These are phyloP conservation scores for Platyura marginata DNA, from an alignment of 1,140 invertebrate species.

Conservation along the genomic window DNA sequence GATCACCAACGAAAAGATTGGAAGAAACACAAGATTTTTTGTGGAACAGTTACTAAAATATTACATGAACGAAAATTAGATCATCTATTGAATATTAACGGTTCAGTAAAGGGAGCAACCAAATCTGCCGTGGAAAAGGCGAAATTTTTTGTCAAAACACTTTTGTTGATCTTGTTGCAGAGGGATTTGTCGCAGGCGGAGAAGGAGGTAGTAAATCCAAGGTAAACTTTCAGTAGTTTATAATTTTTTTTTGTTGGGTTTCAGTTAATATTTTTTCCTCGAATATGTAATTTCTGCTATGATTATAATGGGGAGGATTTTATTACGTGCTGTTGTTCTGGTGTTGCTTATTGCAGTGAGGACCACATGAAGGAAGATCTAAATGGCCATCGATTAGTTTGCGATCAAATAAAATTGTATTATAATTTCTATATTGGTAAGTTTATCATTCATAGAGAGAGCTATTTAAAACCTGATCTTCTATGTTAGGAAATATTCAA, in stretches of 20 bases:
- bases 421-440: not conserved
- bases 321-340: not conserved
- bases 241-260: too few relatives aligned
- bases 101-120: not conserved
- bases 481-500: not conserved
- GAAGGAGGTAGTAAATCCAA: too few relatives aligned
- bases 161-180: not conserved
- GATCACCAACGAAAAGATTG: not conserved
- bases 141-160: not conserved
- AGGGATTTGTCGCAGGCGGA: not conserved
- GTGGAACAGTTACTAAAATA: not conserved
- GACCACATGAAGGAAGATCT: not conserved
- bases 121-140: not conserved
- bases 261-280: not conserved
- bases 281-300: not conserved
- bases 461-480: not conserved
- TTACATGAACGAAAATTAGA: not conserved
- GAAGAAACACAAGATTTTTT: not conserved
- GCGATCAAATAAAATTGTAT: not conserved
- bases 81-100: not conserved
- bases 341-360: not conserved
- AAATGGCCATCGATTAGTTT: slow-evolving; percentile 9
- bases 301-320: not conserved
- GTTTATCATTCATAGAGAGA: not conserved
- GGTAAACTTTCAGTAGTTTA: too few relatives aligned